Evolutionary conservation across 2,888 invertebrate genomes (phyloP).

Genomic region (Orthonychiurus folsomi): DNA sequence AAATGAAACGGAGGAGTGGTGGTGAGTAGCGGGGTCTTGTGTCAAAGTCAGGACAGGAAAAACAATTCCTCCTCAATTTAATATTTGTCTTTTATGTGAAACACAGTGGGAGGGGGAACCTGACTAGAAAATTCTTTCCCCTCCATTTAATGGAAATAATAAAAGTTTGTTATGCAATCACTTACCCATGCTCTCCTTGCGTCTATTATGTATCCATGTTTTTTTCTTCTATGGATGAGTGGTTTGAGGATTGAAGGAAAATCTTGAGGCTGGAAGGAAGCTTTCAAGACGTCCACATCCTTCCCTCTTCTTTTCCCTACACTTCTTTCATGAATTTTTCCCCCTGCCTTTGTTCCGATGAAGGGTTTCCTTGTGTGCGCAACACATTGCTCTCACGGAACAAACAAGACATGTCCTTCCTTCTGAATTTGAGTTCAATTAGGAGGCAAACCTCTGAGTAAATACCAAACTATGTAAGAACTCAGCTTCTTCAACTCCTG

Average conservation of each 20-base stretch:
- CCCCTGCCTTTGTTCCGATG: background rate
- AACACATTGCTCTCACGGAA: background rate
- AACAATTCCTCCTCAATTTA: too few species aligned
- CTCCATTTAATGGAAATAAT: background rate
- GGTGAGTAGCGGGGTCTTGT: too few species aligned
- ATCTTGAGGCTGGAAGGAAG: background rate
- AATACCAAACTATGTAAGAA: background rate
- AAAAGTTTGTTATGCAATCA: background rate
- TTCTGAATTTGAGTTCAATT: conserved; percentile 1
- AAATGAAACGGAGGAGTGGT: too few species aligned
- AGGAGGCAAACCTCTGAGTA: background rate
- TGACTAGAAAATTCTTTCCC: background rate
- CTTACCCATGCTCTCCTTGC: background rate
- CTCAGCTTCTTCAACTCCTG: background rate
- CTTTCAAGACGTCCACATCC: background rate
- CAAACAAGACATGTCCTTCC: background rate
- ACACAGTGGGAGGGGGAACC: too few species aligned
- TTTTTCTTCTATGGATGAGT: too few species aligned
- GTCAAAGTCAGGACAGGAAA: too few species aligned
- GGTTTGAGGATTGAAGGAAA: background rate
- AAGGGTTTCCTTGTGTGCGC: background rate
- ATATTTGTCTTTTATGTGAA: too few species aligned
- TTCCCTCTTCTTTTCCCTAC: background rate
- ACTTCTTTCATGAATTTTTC: too few species aligned
- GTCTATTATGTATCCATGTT: background rate